A percentile compares a stretch with the other conserved stretches of the same genome.
phyloP scores from a whole-genome alignment of 1,140 invertebrate species.

The Samia ricini region DNA sequence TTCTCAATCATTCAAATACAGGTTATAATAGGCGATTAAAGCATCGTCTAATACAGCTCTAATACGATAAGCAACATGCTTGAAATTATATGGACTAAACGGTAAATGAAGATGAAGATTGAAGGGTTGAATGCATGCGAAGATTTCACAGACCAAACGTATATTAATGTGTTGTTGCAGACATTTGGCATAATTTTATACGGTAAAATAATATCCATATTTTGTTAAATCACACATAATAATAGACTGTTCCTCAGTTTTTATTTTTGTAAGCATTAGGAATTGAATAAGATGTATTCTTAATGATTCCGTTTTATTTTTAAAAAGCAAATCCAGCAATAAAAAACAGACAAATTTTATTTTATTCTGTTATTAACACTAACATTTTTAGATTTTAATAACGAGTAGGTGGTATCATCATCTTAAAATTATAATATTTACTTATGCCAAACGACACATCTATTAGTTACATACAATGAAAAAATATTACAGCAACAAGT shows the following conservation, averaged over 20 bases:
- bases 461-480: background rate
- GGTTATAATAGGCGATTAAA: background rate
- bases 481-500: background rate
- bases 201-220: background rate
- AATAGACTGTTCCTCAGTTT: background rate
- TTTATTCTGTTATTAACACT: too few relatives aligned
- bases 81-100: constrained; percentile 8
- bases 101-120: background rate
- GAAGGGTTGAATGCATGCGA: background rate
- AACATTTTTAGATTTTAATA: too few relatives aligned
- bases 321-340: background rate
- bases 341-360: background rate
- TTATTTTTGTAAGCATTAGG: background rate
- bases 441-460: constrained; percentile 3
- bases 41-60: background rate
- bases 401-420: background rate
- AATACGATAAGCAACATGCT: constrained; percentile 4
- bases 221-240: background rate
- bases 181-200: constrained; percentile 7
- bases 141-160: background rate
- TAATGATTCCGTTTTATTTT: background rate
- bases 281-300: background rate
- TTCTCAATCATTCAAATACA: too few relatives aligned
- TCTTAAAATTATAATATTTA: background rate
- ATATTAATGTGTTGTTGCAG: background rate